Evolutionary conservation across 2,888 invertebrate genomes (phyloP), one percentile per base, ranked within the genome.

Genomic region (Venustoraphidia nigricollis): DNA sequence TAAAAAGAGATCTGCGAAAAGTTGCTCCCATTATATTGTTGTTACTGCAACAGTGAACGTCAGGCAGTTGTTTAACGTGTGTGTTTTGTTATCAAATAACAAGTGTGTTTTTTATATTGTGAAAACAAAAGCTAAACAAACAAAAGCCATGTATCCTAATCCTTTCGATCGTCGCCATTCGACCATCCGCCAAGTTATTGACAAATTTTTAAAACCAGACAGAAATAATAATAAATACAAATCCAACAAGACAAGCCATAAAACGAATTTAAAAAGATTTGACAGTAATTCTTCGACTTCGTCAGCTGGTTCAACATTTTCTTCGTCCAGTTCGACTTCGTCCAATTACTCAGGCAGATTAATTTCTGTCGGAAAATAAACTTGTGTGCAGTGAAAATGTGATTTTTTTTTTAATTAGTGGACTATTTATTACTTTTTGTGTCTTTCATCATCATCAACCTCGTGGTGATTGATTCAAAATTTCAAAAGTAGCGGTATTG

Each of bases 141-240:
- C 39, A 37, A 34, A 10, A 46, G 70, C 65, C 56, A 79, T 80
- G 81, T 80, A 75, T 58, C 79, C 80, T 51, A 81, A 81, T 62
- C 80, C 80, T 47, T 80, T 81, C 61, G 79, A 80, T 55, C 73
- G 81, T 55, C 81, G 80, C 57, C 81, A 81, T 62, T 79, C 79
- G 11, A 76, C 76, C 48, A 70, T 81, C 60, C 71, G 79, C 56
- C 79, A 80, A 60, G 72, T 77, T 58, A 66, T 81, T 57, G 81
- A 81, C 61, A 73, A 74, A 51, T 66, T 81, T 51, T 67, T 80
- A 54, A 73, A 71, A 48, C 73, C 73, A n/a, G 72, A 72, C 45
- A 53, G 53, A 36, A 51, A 58, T 36, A 55, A 53, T 36, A 55
- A 50, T 46, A 39, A 47, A 13, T 10, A 39, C 6, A 34, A 45